Base-by-base conservation (phyloP, 2,888 invertebrate species). In the Phasia obesa region DNA sequence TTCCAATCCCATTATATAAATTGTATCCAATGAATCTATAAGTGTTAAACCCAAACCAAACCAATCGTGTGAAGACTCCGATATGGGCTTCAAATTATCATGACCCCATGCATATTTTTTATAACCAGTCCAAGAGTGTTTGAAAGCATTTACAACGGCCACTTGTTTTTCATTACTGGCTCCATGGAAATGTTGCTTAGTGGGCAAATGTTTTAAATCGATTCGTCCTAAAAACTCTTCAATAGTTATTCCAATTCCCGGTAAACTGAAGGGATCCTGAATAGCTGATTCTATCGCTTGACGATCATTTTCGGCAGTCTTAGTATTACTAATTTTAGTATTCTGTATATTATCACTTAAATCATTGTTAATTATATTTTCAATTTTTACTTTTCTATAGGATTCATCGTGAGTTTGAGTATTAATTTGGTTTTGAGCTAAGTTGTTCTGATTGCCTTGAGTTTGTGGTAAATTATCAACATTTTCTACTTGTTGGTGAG, bases 41-140 rank as follows among this genome's bases (percentile, higher is more conserved):
- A 99, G 96, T 1, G 98, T 98, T n/a, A 99, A 93, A 0, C 99
- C 99, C 1, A 99, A 93, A 0, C 96, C 96, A 92, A 99, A 99
- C 99, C 99, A 99, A 89, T 99, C 97, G 67, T 95, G 94, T 80
- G 95, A 94, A 84, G 94, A 93, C 87, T 95, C 96, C 0, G 97
- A 95, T 38, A 99, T 94, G 0, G 99, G 99, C 88, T 96, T 97
- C 53, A 99, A 92, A 89, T 98, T 97, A 90, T 99, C 99, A 88
- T 97, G 96, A 1, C 99, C 99, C 99, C 99, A 99, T 0, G 99
- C 99, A 91, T 95, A 96, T 79, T 95, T 94, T 89, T 96, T 97
- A 91, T 99, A 99, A 0, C 97, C 98, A 71, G 93, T 93, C 99
- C 99, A 99, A 0, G 98, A 98, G 91, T 98, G 98, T 88, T 94